Base-by-base conservation (phyloP, 2,113 vertebrate genomes). In the Epinephelus lanceolatus region DNA sequence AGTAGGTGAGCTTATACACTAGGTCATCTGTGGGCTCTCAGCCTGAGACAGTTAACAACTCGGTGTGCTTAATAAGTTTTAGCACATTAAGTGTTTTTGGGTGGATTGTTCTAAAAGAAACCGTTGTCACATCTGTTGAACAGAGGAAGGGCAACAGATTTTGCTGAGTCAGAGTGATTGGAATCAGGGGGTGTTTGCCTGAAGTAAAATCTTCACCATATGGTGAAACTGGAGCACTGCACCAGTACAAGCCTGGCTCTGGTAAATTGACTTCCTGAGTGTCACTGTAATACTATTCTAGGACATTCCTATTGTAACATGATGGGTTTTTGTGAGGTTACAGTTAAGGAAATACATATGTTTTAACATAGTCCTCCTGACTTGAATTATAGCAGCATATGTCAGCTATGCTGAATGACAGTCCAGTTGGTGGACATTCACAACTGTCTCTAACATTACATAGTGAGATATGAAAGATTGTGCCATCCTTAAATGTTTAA, bases 111-210 rank as follows among this genome's bases (percentile, higher is more conserved):
- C 60, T 71, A 62, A 85, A 81, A 79, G 42, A 77, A 86, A 65
- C 47, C 19, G 21, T 89, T 80, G 76, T 84, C 78, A 88, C 91
- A 94, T 94, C 91, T 94, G 91, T 85, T 69, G 72, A 92, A 61
- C 90, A 92, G 87, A 86, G 84, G 84, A 86, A 91, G 51, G 62
- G 85, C 72, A 69, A 76, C 57, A 23, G 53, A 60, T 87, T 90
- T 84, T 33, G 90, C 90, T 90, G 91, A 93, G 88, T 93, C 90
- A 90, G 86, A 86, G 80, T 87, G 87, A 93, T 88, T 88, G 76
- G 85, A 89, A 88, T 89, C 68, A 71, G 61, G 63, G 85, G 78
- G 81, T 68, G 25, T 88, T 86, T 82, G 83, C 74, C 84, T 77
- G 62, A 67, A 86, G 60, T 81, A 23, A 90, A 89, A 80, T 80